Percentiles rank a stretch among this genome's conserved stretches.
These are phyloP conservation scores for Drosophila prolongata DNA, from an alignment of 2,888 invertebrate genomes.

Conservation along the genomic window DNA sequence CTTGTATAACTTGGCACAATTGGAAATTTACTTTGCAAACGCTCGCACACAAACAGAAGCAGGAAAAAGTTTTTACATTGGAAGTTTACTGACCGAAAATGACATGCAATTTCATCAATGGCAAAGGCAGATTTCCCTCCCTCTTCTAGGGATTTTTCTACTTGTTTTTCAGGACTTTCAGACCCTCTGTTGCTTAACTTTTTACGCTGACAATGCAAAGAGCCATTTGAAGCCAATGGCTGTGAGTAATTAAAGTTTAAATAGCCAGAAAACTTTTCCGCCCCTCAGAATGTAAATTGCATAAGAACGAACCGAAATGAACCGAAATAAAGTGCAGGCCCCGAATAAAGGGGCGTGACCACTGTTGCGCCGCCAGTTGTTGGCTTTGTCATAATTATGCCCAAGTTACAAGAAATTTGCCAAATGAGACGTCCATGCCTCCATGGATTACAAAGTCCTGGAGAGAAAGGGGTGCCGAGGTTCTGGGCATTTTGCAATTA, in stretches of 20 bases:
- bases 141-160: constrained; percentile 3
- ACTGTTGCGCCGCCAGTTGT: constrained; percentile 57
- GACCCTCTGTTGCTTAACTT: constrained; percentile 19
- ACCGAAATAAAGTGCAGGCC: constrained; percentile 20
- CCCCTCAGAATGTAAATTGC: constrained; percentile 51
- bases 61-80: constrained; percentile 57
- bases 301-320: constrained; percentile 50
- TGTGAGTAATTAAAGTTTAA: constrained; percentile 70
- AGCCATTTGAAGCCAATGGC: constrained; percentile 47
- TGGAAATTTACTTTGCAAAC: constrained; percentile 44
- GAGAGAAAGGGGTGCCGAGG: neutral
- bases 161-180: neutral
- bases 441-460: neutral
- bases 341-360: constrained; percentile 30
- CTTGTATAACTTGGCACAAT: constrained; percentile 58
- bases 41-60: neutral
- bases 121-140: constrained; percentile 11
- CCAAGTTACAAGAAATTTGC: constrained; percentile 65
- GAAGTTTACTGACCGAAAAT: constrained; percentile 77
- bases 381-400: constrained; percentile 70
- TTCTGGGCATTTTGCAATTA: constrained; percentile 66
- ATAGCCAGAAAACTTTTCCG: constrained; percentile 51
- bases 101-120: constrained; percentile 77
- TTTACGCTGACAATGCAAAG: constrained; percentile 36
- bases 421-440: constrained; percentile 25